Conservation (phyloP, 2,113 vertebrate species). For the Sylvia atricapilla region DNA sequence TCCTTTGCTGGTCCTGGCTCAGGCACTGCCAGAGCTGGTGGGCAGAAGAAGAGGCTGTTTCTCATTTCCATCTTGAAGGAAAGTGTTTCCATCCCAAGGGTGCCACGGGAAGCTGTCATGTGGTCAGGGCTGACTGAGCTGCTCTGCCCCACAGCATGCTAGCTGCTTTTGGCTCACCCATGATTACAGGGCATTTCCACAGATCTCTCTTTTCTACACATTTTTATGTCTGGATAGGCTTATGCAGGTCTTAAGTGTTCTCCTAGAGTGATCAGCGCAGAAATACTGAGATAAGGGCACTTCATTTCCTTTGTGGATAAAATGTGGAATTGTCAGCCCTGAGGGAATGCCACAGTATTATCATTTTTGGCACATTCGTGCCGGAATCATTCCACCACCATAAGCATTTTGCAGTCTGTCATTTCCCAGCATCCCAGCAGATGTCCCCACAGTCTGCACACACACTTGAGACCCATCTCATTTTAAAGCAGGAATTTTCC, state of each 20-base stretch:
- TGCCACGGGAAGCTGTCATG: not conserved
- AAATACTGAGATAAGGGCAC: not conserved
- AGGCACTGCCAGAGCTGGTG: not conserved
- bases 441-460: constrained; percentile 27
- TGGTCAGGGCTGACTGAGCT: not conserved
- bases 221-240: not conserved
- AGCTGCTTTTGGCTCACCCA: not conserved
- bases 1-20: not conserved
- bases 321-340: not conserved
- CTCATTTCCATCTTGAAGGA: not conserved
- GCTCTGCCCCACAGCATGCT: not conserved
- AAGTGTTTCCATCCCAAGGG: not conserved
- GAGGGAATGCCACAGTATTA: not conserved
- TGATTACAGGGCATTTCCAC: not conserved
- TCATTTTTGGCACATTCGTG: not conserved
- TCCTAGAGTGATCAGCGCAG: not conserved
- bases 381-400: not conserved
- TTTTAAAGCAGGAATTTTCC: not conserved
- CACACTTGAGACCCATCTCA: not conserved
- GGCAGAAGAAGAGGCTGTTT: not conserved
- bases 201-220: not conserved
- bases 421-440: constrained; percentile 36
- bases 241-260: not conserved
- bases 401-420: not conserved
- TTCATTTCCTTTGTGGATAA: not conserved